Base-by-base conservation (phyloP, 2,888 invertebrate species). In the Congeria kusceri region DNA sequence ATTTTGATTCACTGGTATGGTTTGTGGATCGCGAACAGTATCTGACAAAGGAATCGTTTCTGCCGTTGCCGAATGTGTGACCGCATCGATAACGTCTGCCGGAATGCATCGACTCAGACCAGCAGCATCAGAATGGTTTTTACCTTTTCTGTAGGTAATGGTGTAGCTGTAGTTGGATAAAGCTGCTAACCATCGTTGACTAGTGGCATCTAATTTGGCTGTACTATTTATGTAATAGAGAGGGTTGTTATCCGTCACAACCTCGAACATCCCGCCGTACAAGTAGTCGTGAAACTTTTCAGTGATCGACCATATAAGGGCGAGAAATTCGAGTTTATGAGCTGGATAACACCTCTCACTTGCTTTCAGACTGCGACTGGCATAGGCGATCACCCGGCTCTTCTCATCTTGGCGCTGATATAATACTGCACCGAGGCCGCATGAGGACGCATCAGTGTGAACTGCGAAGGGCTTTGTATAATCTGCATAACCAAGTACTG, bases 401-500 rank as follows among this genome's bases (percentile, higher is more conserved):
- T 46, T 5, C 15, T 73, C 68, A 32, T 70, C 61, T 3, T 68
- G 67, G 1, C 57, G 28, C 46, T 74, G 74, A 63, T 69, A 57
- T 39, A 70, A 32, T 9, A 79, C 47, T 4, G 74, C 66, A 25
- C 73, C 73, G n/a, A 73, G 44, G 28, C 65, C 81, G 46, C 56
- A 23, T 13, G 39, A 2, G 15, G n/a, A 47, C 25, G 77, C 74
- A 69, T 83, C 79, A 27, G 53, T 46, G 28, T 77, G 58, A 1
- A 83, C 13, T 18, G 47, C 20, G 46, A 79, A 80, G n/a, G 77
- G 80, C 18, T 64, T 59, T 1, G n/a, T 39, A n/a, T 61, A 84
- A 68, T 81, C 80, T 9, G 80, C 79, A 71, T 71, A 81, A 1
- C 63, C 71, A 23, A 80, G 59, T 3, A 81, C 53, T 3, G 84